Percentiles rank a stretch among this genome's conserved stretches.
phyloP scores from a whole-genome alignment of 1,140 invertebrate genomes.

The Brachionus koreanus region DNA sequence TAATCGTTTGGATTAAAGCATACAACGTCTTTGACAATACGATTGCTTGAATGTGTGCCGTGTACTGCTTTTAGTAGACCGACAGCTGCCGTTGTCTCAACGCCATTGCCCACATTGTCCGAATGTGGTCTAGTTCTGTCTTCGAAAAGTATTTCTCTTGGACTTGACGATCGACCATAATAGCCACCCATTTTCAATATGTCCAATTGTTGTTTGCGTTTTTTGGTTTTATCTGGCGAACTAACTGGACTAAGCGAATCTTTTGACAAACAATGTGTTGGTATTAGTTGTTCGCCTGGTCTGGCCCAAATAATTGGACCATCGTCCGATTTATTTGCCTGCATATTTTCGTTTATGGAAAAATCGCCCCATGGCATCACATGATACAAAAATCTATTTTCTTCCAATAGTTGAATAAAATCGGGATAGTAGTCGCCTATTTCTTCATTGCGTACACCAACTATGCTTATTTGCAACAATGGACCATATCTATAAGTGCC shows the following conservation, averaged over 20 bases:
- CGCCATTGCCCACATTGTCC: conserved; percentile 80
- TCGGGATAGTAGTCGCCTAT: conserved; percentile 92
- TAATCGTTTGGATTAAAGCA: conserved; percentile 92
- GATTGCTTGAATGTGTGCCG: conserved; percentile 55
- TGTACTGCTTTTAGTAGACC: conserved; percentile 89
- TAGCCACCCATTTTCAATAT: background rate
- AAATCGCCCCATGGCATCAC: conserved; percentile 94
- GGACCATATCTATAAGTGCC: conserved; percentile 89
- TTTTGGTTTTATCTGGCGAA: background rate
- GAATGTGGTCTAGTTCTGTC: conserved; percentile 78
- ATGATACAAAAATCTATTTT: conserved; percentile 74
- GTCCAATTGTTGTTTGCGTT: background rate
- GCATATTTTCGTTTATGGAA: conserved; percentile 77
- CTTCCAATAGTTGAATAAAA: conserved; percentile 73
- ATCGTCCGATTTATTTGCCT: conserved; percentile 88
- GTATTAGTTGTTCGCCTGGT: conserved; percentile 85
- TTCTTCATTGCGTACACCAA: conserved; percentile 65
- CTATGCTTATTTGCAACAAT: conserved; percentile 88
- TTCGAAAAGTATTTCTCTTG: conserved; percentile 86
- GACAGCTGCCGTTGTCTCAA: conserved; percentile 93
- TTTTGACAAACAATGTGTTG: background rate
- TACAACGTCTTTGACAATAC: conserved; percentile 94
- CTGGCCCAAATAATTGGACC: conserved; percentile 96
- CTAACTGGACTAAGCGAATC: background rate
- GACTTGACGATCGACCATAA: conserved; percentile 73